Conservation (phyloP, 1,140 invertebrate genomes). For the Cylas formicarius region DNA sequence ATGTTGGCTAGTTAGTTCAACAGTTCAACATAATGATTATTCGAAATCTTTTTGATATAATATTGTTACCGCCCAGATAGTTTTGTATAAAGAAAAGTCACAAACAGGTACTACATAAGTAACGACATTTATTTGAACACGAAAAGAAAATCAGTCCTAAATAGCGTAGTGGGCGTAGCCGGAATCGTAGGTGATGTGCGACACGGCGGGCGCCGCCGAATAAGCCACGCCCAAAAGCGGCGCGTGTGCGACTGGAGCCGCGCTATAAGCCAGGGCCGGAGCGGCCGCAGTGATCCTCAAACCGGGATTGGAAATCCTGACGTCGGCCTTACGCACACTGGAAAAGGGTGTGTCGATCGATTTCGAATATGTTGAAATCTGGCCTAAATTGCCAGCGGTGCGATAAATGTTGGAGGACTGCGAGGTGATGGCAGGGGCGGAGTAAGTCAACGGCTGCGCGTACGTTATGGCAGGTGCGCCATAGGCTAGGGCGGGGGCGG, state of each 20-base stretch:
- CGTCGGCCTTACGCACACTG: conserved; percentile 55
- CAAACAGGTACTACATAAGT: no score
- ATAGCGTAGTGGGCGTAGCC: conserved; percentile 49
- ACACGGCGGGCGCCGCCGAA: conserved; percentile 58
- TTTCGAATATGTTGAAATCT: conserved; percentile 57
- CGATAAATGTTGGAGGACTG: conserved; percentile 56
- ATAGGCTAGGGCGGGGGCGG: conserved; percentile 22
- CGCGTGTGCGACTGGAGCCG: conserved; percentile 46
- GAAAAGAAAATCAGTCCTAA: no score
- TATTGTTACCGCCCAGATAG: no score
- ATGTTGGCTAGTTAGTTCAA: no score
- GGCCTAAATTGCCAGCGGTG: conserved; percentile 54
- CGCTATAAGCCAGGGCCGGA: conserved; percentile 18
- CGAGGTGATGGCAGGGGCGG: conserved; percentile 46
- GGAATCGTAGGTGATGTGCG: conserved; percentile 56
- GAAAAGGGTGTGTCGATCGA: conserved; percentile 62
- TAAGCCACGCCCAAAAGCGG: conserved; percentile 40
- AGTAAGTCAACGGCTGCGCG: conserved; percentile 39
- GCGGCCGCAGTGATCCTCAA: conserved; percentile 40
- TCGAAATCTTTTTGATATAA: no score
- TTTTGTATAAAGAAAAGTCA: no score
- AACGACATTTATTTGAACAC: no score
- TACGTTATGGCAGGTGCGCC: conserved; percentile 30
- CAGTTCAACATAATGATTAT: no score
- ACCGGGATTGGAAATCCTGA: conserved; percentile 57